A percentile compares a stretch with the other conserved stretches of the same genome.
Conservation (phyloP, 2,113 vertebrate genomes). For the Cinclus cinclus region DNA sequence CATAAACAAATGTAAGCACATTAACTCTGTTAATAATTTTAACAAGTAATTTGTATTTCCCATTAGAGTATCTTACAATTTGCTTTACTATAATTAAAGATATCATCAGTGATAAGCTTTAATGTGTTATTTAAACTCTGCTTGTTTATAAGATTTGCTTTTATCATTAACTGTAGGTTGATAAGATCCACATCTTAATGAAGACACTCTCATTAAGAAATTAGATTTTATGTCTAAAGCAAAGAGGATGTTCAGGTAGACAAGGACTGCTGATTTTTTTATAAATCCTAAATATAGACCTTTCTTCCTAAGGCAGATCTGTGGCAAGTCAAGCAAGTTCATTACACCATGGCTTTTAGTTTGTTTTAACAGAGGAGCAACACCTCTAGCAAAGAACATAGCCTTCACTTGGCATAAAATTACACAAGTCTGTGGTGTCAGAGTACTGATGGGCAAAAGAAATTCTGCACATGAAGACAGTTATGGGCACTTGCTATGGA, state of each 20-base stretch:
- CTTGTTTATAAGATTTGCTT: conserved; percentile 72
- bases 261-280: neutral
- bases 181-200: conserved; percentile 50
- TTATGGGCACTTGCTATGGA: neutral
- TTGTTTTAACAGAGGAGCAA: neutral
- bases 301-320: neutral
- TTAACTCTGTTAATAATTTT: conserved; percentile 84
- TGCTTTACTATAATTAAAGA: conserved; percentile 79
- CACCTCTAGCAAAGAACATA: neutral
- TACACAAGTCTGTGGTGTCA: neutral
- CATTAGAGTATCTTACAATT: conserved; percentile 77
- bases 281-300: neutral
- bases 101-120: conserved; percentile 75
- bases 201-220: conserved; percentile 58
- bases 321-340: neutral
- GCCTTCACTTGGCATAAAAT: neutral
- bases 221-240: conserved; percentile 53
- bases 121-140: conserved; percentile 75
- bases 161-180: conserved; percentile 71
- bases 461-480: neutral
- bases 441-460: neutral
- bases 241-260: neutral
- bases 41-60: conserved; percentile 82
- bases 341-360: neutral
- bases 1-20: conserved; percentile 83